Evolutionary conservation across 2,113 vertebrate genomes (phyloP).

Genomic region (Grallaria varia): DNA sequence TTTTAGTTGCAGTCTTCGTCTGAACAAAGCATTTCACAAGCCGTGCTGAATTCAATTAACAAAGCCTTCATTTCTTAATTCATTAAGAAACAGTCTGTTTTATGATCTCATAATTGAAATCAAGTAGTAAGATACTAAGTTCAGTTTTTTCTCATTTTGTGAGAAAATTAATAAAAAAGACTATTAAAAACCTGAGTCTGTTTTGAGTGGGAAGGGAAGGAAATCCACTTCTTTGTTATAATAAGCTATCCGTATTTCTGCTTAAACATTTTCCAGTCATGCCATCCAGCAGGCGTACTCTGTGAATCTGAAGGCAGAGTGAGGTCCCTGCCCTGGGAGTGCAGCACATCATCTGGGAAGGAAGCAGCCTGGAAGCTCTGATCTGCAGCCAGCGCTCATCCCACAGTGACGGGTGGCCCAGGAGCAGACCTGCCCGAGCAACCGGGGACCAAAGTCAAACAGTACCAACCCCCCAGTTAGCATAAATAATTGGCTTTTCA

Average conservation of each 20-base stretch:
- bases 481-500: constrained; percentile 52
- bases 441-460: neutral
- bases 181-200: neutral
- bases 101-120: constrained; percentile 7
- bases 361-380: neutral
- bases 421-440: neutral
- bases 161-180: neutral
- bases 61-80: neutral
- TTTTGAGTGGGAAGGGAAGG: neutral
- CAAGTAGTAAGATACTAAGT: neutral
- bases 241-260: neutral
- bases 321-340: neutral
- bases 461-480: neutral
- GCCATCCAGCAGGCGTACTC: neutral
- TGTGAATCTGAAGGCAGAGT: neutral
- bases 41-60: neutral
- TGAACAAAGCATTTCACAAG: neutral
- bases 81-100: constrained; percentile 10
- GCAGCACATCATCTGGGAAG: neutral
- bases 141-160: neutral
- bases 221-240: neutral
- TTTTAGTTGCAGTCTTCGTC: neutral
- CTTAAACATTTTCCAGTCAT: neutral
- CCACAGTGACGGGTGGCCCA: neutral
- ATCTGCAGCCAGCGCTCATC: neutral